Evolutionary conservation across 2,113 vertebrate species (phyloP).

Genomic region (Silurus asotus): DNA sequence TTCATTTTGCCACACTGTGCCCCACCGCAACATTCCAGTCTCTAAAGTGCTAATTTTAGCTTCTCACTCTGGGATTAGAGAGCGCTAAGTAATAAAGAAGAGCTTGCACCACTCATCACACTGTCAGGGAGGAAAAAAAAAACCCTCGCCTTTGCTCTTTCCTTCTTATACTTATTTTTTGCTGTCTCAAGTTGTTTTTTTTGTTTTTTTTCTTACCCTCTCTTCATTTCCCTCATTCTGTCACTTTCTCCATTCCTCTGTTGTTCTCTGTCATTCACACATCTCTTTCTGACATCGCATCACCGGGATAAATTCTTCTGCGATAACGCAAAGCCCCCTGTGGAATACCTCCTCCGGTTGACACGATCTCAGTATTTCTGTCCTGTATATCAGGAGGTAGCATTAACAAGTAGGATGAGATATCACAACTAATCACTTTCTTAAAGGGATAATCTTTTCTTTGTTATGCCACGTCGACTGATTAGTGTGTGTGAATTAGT

Average conservation of each 20-base stretch:
- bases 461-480: not conserved
- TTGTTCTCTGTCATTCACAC: not conserved
- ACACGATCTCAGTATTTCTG: not conserved
- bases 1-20: not conserved
- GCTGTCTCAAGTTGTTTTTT: not conserved
- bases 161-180: not conserved
- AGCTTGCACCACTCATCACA: not conserved
- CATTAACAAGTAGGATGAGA: not conserved
- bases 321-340: not conserved
- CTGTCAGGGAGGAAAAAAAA: not conserved
- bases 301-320: not conserved
- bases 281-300: not conserved
- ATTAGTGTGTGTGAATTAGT: not conserved
- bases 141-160: not conserved
- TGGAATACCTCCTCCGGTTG: not conserved
- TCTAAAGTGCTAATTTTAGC: slow-evolving; percentile 26
- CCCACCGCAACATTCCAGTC: not conserved
- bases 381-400: not conserved
- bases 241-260: not conserved
- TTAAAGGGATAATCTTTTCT: not conserved
- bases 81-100: slow-evolving; percentile 25
- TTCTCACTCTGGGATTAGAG: slow-evolving; percentile 24
- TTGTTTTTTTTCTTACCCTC: not conserved
- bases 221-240: not conserved
- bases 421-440: not conserved